Evolutionary conservation across 2,113 vertebrate genomes (phyloP).

Genomic region (Campylomormyrus numenius): DNA sequence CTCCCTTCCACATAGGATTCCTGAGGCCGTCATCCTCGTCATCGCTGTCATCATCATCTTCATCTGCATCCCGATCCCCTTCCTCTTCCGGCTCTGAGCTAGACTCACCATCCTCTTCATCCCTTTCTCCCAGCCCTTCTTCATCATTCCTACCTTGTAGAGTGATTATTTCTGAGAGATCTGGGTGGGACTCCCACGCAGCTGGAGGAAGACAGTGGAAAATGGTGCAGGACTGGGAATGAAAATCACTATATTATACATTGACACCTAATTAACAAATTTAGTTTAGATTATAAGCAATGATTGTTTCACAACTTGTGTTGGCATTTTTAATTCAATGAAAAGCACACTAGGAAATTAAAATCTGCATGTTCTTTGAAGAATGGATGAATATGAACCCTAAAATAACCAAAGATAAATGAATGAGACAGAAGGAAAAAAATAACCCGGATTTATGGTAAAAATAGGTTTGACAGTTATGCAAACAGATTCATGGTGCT

Average conservation of each 20-base stretch:
- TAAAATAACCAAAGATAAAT: background rate
- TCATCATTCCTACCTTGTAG: constrained; percentile 61
- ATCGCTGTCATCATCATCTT: constrained; percentile 67
- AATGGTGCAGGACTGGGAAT: background rate
- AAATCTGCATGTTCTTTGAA: background rate
- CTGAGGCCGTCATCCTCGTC: constrained; percentile 61
- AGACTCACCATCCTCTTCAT: constrained; percentile 70
- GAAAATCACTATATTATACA: background rate
- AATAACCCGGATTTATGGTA: background rate
- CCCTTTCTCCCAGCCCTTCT: constrained; percentile 43
- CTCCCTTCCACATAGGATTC: constrained; percentile 28
- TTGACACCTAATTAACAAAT: background rate
- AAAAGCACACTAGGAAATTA: background rate
- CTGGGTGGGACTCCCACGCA: constrained; percentile 74
- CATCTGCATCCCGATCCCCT: constrained; percentile 73
- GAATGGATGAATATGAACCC: background rate
- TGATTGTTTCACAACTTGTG: background rate
- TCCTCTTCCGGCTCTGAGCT: constrained; percentile 75
- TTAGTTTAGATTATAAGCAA: background rate
- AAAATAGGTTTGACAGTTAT: background rate
- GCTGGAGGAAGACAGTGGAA: constrained; percentile 42
- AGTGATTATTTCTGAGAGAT: constrained; percentile 65
- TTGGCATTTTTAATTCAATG: background rate
- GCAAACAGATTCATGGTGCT: background rate
- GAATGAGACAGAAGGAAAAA: background rate